Conservation (phyloP, 2,113 vertebrate genomes). For the Maylandia zebra region DNA sequence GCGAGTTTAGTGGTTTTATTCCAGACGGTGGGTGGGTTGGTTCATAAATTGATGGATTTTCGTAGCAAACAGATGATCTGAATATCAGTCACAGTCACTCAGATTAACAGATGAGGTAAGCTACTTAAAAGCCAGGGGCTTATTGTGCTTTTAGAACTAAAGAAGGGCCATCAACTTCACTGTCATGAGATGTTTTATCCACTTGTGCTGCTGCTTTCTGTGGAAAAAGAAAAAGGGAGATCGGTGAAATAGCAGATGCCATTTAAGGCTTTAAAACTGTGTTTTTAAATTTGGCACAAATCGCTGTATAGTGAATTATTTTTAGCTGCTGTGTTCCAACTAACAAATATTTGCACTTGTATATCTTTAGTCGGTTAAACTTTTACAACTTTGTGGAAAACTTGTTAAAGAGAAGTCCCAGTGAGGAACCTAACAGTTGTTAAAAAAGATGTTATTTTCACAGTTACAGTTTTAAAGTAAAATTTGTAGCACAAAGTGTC, state of each 20-base stretch:
- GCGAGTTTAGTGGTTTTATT: not conserved
- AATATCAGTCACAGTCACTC: not conserved
- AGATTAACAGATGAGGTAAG: constrained; percentile 37
- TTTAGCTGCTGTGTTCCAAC: not conserved
- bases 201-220: not conserved
- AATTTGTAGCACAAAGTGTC: too few relatives aligned
- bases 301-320: not conserved
- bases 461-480: not conserved
- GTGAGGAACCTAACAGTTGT: not conserved
- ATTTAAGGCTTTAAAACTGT: not conserved
- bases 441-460: not conserved
- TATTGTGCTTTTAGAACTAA: not conserved
- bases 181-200: not conserved
- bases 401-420: not conserved
- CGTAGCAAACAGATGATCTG: not conserved
- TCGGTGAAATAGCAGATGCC: not conserved
- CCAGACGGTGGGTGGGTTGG: not conserved
- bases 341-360: not conserved
- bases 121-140: not conserved
- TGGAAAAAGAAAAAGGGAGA: not conserved
- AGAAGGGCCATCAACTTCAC: not conserved
- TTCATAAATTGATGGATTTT: not conserved
- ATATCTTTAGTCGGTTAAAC: not conserved
- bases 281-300: not conserved
- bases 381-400: not conserved